Conservation (phyloP, 2,113 vertebrate species). For the Stictonetta naevosa region DNA sequence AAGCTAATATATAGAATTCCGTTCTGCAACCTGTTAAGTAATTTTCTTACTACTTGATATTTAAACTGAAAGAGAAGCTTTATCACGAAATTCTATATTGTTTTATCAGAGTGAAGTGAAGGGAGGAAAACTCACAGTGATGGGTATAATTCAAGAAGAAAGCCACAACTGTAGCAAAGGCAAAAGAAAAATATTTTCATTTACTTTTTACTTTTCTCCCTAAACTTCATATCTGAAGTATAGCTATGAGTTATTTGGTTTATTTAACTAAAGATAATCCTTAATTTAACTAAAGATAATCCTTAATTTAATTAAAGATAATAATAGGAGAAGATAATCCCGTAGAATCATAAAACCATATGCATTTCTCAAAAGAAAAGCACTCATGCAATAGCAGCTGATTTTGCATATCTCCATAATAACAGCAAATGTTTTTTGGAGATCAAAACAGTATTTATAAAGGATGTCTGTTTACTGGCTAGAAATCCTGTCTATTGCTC, state of each 20-base stretch:
- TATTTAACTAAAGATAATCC: background rate
- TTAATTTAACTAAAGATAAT: too few species aligned
- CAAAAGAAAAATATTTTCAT: background rate
- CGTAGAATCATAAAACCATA: background rate
- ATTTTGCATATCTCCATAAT: background rate
- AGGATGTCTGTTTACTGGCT: background rate
- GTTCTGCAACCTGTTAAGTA: background rate
- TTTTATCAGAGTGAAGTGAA: slow-evolving; percentile 7
- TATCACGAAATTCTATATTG: background rate
- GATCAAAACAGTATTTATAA: background rate
- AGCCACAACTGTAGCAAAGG: background rate
- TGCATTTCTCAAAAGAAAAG: background rate
- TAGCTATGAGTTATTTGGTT: background rate
- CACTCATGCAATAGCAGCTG: background rate
- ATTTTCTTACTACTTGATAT: background rate
- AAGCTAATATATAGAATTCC: background rate
- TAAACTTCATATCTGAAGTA: background rate
- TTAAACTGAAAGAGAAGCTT: background rate
- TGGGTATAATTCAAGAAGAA: slow-evolving; percentile 21
- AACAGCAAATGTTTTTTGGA: background rate
- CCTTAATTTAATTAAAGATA: too few species aligned
- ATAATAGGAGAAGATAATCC: background rate
- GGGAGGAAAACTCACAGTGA: background rate
- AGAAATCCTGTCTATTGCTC: background rate
- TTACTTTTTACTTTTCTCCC: background rate